phyloP scores from a whole-genome alignment of 2,888 invertebrate genomes.

The Anthophora plumipes region DNA sequence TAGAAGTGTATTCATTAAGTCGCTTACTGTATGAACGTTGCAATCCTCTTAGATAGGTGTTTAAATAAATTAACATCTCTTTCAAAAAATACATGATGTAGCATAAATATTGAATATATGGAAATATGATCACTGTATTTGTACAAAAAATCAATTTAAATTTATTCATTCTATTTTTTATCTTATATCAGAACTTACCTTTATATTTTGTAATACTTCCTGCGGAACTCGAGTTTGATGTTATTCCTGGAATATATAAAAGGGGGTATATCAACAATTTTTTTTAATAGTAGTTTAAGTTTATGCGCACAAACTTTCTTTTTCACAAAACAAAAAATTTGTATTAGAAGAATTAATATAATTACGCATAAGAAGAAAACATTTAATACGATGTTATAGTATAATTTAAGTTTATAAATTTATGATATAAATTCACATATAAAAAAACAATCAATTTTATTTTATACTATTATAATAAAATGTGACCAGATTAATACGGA shows the following conservation, averaged over 20 bases:
- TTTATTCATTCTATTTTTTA: neutral
- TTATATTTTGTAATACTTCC: constrained; percentile 76
- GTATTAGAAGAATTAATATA: no score
- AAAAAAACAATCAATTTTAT: no score
- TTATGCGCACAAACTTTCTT: no score
- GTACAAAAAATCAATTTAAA: neutral
- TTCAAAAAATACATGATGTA: neutral
- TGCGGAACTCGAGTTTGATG: constrained; percentile 71
- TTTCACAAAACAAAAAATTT: no score
- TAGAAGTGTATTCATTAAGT: neutral
- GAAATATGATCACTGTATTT: neutral
- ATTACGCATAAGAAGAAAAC: no score
- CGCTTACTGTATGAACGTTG: neutral
- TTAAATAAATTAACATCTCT: neutral
- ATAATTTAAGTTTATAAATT: no score
- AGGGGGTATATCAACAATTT: neutral
- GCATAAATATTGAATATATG: neutral
- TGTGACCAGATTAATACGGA: no score
- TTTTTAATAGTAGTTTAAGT: no score
- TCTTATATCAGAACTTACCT: constrained; percentile 73
- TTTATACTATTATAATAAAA: no score
- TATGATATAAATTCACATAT: no score
- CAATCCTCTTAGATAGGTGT: neutral
- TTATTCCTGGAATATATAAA: constrained; percentile 72
- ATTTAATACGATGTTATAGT: no score